phyloP scores from a whole-genome alignment of 2,888 invertebrate species.

The Eupsilia transversa region DNA sequence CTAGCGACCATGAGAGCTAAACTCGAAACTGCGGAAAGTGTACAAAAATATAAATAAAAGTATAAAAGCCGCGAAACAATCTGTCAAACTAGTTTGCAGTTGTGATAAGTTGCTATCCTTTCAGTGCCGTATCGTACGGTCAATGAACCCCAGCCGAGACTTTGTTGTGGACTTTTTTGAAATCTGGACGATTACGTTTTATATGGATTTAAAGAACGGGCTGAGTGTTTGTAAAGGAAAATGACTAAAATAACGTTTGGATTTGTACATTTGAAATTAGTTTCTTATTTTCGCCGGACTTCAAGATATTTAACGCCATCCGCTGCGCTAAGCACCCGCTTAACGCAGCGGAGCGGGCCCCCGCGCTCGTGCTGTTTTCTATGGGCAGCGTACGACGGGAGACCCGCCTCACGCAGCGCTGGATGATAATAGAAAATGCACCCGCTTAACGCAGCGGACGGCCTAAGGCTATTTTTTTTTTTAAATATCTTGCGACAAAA shows the following conservation, averaged over 20 bases:
- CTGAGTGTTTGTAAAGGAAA: background rate
- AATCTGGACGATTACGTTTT: background rate
- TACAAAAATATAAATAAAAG: slow-evolving; percentile 23
- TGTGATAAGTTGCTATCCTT: slow-evolving; percentile 60
- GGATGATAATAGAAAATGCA: no score
- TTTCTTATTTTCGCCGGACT: background rate
- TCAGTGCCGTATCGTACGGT: slow-evolving; percentile 49
- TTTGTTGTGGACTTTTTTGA: background rate
- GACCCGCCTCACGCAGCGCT: no score
- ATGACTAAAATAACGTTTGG: background rate
- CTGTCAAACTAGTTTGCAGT: slow-evolving; percentile 45
- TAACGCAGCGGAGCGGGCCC: no score
- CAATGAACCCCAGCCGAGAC: slow-evolving; percentile 43
- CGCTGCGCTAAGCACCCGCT: no score
- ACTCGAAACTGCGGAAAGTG: slow-evolving; percentile 20
- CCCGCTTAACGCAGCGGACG: no score
- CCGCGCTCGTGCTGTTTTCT: no score
- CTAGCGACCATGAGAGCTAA: slow-evolving; percentile 22
- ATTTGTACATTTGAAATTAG: background rate
- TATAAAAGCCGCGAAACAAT: slow-evolving; percentile 22
- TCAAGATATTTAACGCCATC: no score
- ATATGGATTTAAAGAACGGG: background rate
- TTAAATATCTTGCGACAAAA: background rate
- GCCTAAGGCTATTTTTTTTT: background rate
- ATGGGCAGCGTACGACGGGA: no score